Conservation (phyloP, 37 sponge, comb jelly and placozoan species). For the Mnemiopsis leidyi region DNA sequence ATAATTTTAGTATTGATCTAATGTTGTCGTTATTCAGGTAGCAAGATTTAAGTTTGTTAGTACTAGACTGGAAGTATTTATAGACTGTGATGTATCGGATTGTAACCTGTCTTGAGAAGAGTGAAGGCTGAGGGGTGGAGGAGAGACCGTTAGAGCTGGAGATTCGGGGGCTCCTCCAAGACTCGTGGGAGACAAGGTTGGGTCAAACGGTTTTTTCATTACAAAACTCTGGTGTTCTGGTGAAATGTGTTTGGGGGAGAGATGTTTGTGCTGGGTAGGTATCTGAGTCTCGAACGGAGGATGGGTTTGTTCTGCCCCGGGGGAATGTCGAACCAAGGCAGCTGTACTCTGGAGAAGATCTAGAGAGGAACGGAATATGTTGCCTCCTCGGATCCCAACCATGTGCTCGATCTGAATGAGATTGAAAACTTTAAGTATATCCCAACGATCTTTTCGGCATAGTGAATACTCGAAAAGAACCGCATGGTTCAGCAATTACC, state of each 20-base stretch:
- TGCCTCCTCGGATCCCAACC: background rate
- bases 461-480: too few species aligned
- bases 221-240: too few species aligned
- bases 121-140: background rate
- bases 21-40: background rate
- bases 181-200: background rate
- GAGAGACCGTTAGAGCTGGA: background rate
- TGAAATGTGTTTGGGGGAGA: background rate
- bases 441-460: too few species aligned
- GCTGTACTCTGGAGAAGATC: conserved; percentile 41
- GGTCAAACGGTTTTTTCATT: background rate
- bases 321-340: conserved; percentile 12
- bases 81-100: too few species aligned
- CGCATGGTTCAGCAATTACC: too few species aligned
- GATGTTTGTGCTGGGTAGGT: background rate
- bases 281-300: background rate
- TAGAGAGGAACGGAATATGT: background rate
- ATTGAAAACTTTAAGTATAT: too few species aligned
- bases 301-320: background rate
- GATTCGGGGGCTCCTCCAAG: background rate
- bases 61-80: too few species aligned
- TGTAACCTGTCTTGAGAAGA: background rate
- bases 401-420: conserved; percentile 43
- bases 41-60: background rate
- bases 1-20: background rate